These are phyloP conservation scores for Sander lucioperca DNA, from an alignment of 2,113 vertebrate genomes.

Conservation along the genomic window DNA sequence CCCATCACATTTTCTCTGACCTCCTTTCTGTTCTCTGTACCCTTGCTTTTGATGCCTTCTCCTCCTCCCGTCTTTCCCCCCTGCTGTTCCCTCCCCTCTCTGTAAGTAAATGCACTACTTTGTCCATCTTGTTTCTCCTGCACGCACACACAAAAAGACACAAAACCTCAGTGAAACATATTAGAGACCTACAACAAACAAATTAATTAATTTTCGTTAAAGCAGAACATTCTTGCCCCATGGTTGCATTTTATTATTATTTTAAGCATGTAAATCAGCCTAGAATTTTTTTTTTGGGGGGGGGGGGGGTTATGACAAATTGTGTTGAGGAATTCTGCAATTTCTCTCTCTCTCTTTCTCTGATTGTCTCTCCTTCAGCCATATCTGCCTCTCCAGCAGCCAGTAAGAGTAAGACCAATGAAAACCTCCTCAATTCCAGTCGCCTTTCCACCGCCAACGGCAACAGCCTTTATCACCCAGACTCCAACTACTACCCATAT, in stretches of 20 bases:
- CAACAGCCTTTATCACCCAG: conserved; percentile 89
- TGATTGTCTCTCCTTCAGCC: conserved; percentile 75
- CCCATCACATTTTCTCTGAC: conserved; percentile 40
- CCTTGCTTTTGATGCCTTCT: conserved; percentile 34
- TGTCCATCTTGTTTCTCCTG: conserved; percentile 16
- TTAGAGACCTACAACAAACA: background rate
- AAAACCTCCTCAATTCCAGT: conserved; percentile 90
- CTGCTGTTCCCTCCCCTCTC: conserved; percentile 17
- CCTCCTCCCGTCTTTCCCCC: conserved; percentile 1
- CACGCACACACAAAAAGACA: background rate
- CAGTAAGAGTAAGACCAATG: conserved; percentile 91
- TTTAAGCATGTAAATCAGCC: background rate
- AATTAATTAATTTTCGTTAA: background rate
- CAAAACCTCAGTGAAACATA: background rate
- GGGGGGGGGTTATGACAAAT: background rate
- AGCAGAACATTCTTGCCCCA: background rate
- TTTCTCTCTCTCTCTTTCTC: conserved; percentile 15
- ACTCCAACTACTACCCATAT: conserved; percentile 92
- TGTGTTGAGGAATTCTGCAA: background rate
- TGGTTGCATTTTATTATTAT: background rate
- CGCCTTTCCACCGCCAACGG: conserved; percentile 90
- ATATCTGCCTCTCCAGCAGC: conserved; percentile 68
- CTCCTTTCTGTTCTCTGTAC: conserved; percentile 42
- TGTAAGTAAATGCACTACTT: conserved; percentile 46
- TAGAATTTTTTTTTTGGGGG: background rate